phyloP scores from a whole-genome alignment of 2,888 invertebrate species.

The Hirtodrosophila alboralis region DNA sequence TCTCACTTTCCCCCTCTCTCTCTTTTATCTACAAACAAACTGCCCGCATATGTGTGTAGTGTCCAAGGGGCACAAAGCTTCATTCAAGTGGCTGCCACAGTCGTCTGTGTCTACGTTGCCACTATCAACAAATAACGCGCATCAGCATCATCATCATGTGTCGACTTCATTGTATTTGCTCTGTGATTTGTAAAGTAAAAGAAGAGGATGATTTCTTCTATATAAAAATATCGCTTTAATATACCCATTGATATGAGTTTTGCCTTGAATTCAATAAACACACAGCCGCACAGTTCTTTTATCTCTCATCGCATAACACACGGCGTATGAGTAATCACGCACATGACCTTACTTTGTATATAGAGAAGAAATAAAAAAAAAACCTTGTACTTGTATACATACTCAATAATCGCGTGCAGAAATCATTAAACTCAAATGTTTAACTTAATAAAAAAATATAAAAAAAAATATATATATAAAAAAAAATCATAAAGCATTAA shows the following conservation, averaged over 20 bases:
- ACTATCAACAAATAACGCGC: slow-evolving; percentile 53
- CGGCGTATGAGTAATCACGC: slow-evolving; percentile 72
- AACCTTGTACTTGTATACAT: slow-evolving; percentile 40
- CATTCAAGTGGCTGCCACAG: slow-evolving; percentile 44
- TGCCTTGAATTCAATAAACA: slow-evolving; percentile 17
- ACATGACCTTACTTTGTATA: slow-evolving; percentile 60
- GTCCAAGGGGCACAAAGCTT: slow-evolving; percentile 26
- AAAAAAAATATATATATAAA: slow-evolving; percentile 35
- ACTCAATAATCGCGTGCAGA: slow-evolving; percentile 16
- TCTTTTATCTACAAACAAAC: slow-evolving; percentile 41
- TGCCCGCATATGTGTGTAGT: slow-evolving; percentile 49
- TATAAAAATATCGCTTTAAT: too few species aligned
- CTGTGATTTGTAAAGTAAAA: slow-evolving; percentile 70
- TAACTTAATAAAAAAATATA: slow-evolving; percentile 30
- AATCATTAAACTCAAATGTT: slow-evolving; percentile 49
- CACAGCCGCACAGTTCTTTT: slow-evolving; percentile 39
- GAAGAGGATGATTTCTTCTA: too few species aligned
- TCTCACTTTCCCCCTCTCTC: slow-evolving; percentile 8
- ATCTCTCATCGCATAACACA: slow-evolving; percentile 29
- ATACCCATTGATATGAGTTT: slow-evolving; percentile 68
- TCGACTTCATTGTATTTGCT: slow-evolving; percentile 72
- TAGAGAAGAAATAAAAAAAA: slow-evolving; percentile 18
- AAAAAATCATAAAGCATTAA: too few species aligned
- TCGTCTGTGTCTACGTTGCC: slow-evolving; percentile 37
- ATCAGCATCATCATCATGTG: slow-evolving; percentile 52